Base-by-base conservation (phyloP, 1,140 invertebrate genomes). In the Alviniconcha marisindica region DNA sequence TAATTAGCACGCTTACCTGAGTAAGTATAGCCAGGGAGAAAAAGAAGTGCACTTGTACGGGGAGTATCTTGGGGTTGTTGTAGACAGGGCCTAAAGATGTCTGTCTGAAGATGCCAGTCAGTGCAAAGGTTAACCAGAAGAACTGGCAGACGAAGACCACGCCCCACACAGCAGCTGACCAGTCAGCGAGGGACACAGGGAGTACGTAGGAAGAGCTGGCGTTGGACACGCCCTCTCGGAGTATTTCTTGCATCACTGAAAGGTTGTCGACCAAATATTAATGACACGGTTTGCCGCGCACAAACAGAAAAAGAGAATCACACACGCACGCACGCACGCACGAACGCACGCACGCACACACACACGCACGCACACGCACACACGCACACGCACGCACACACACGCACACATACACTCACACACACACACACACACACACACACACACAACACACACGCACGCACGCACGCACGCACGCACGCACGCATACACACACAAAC, bases 21-120 rank as follows among this genome's bases (percentile, higher is more conserved):
- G n/a, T 12, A n/a, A 76, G 36, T 21, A 76, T 31, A 36, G 73
- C 42, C 18, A 76, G 2, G 33, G 7, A 51, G 42, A 76, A 76
- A 36, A 76, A 76, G 42, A 76, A 10, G 73, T 76, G 73, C 10
- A 76, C 36, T 51, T 76, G 73, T 31, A 76, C 73, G 5, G 73
- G 73, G n/a, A 76, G 73, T 21, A 76, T 40, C 31, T 76, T 76
- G 24, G 73, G 73, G 42, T 48, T 76, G 73, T 76, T 76, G 73
- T 76, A 76, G 42, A 42, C 73, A 42, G 73, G 73, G 42, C 73
- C 73, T 31, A 36, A 28, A 0, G 40, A 0, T 21, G 73, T 76
- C 73, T 51, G 40, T 31, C 73, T 48, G 73, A 40, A 76, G 42
- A 76, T 51, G 42, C 24, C 40, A 51, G 73, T 31, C 73, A 76